Evolutionary conservation across 2,797 vertebrate genomes (phyloP).

Genomic region (Acanthiza pusilla): DNA sequence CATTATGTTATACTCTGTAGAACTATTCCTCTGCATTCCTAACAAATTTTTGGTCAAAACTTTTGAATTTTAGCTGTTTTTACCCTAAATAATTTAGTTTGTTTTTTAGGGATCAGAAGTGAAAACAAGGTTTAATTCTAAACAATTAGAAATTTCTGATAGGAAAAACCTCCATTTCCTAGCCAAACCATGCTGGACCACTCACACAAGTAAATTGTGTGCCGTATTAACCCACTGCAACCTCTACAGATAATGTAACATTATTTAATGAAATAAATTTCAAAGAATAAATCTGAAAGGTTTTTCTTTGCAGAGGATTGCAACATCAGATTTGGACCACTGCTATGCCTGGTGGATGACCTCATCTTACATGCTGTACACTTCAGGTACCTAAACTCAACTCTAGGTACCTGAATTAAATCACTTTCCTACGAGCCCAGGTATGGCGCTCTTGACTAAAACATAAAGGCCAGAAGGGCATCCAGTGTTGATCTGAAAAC

Average conservation of each 20-base stretch:
- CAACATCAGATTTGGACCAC: background rate
- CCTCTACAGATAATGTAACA: background rate
- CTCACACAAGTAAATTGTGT: background rate
- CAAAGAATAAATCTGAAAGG: background rate
- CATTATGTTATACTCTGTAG: background rate
- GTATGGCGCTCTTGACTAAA: background rate
- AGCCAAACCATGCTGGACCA: background rate
- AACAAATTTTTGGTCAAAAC: background rate
- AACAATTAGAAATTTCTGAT: background rate
- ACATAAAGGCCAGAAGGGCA: background rate
- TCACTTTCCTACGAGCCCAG: background rate
- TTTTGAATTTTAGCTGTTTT: background rate
- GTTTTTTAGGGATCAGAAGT: background rate
- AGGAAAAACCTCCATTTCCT: background rate
- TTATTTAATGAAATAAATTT: background rate
- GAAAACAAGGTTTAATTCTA: background rate
- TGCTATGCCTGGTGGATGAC: background rate
- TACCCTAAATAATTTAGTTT: background rate
- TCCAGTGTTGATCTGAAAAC: background rate
- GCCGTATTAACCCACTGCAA: background rate
- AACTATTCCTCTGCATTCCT: background rate
- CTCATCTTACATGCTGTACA: background rate
- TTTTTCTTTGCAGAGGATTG: background rate
- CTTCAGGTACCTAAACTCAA: background rate
- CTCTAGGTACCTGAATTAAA: background rate